Percentiles rank a stretch among this genome's conserved stretches.
phyloP scores from a whole-genome alignment of 64 coral and sea anemone genomes.

The Cladopsammia gracilis region DNA sequence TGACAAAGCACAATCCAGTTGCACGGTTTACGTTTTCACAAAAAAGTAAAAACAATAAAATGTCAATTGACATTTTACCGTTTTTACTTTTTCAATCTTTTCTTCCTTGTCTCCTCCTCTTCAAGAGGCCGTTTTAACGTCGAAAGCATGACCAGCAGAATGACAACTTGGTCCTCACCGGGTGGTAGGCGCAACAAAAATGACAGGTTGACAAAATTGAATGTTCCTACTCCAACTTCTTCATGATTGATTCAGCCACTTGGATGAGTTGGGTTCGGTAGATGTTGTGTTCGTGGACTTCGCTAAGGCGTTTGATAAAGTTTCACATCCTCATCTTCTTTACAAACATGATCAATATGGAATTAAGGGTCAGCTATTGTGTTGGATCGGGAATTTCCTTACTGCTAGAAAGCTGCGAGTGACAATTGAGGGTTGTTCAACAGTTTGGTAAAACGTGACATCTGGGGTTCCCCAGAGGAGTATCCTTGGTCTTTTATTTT shows the following conservation, averaged over 20 bases:
- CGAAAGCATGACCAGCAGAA: too few relatives aligned
- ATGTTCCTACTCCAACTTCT: slow-evolving; percentile 6
- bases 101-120: too few relatives aligned
- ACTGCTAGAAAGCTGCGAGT: slow-evolving; percentile 2
- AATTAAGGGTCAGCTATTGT: not conserved
- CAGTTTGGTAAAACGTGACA: not conserved
- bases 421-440: not conserved
- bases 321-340: not conserved
- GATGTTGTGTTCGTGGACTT: slow-evolving; percentile 14
- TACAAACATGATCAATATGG: not conserved
- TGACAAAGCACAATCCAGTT: too few relatives aligned
- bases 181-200: too few relatives aligned
- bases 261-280: not conserved
- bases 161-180: too few relatives aligned
- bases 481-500: not conserved
- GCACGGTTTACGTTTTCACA: too few relatives aligned
- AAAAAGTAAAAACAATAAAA: too few relatives aligned
- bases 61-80: too few relatives aligned
- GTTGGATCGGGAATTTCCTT: not conserved
- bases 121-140: too few relatives aligned
- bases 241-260: not conserved
- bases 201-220: too few relatives aligned
- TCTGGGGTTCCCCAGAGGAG: slow-evolving; percentile 8
- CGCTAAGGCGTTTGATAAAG: slow-evolving; percentile 13
- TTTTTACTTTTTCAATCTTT: too few relatives aligned